These are phyloP conservation scores for Ianthella basta DNA, from an alignment of 37 sponge, comb jelly and placozoan species.

Conservation along the genomic window DNA sequence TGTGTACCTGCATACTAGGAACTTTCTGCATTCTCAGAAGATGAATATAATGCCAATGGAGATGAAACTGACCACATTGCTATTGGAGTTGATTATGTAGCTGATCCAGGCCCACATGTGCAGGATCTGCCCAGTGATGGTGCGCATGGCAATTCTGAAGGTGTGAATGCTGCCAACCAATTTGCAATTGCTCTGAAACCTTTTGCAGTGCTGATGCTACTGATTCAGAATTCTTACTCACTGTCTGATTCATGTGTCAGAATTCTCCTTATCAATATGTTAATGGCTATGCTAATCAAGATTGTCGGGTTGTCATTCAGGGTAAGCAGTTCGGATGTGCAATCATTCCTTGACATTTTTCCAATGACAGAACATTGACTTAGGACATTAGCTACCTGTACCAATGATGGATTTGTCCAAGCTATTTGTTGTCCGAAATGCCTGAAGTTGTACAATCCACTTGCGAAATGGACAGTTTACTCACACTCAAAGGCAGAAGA, in stretches of 20 bases:
- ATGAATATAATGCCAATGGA: no score
- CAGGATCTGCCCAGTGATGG: no score
- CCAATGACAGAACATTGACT: background rate
- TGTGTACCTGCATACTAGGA: no score
- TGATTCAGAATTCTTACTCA: background rate
- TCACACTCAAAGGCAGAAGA: background rate
- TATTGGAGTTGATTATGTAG: no score
- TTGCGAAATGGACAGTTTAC: conserved; percentile 2
- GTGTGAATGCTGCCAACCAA: no score
- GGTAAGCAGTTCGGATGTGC: background rate
- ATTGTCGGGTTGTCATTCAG: background rate
- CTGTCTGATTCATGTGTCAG: background rate
- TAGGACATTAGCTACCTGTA: background rate
- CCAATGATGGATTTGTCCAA: background rate
- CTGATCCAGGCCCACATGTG: no score
- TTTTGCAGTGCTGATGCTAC: background rate
- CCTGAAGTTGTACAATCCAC: conserved; percentile 7
- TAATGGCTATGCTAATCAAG: background rate
- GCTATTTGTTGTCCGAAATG: conserved; percentile 54
- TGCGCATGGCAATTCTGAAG: no score
- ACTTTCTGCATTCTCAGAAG: no score
- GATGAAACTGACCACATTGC: no score
- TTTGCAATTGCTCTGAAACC: no score
- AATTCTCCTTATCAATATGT: background rate
- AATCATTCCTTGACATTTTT: background rate